A percentile compares a stretch with the other conserved stretches of the same genome.
Evolutionary conservation across 2,113 vertebrate species (phyloP).

Genomic region (Girardinichthys multiradiatus): DNA sequence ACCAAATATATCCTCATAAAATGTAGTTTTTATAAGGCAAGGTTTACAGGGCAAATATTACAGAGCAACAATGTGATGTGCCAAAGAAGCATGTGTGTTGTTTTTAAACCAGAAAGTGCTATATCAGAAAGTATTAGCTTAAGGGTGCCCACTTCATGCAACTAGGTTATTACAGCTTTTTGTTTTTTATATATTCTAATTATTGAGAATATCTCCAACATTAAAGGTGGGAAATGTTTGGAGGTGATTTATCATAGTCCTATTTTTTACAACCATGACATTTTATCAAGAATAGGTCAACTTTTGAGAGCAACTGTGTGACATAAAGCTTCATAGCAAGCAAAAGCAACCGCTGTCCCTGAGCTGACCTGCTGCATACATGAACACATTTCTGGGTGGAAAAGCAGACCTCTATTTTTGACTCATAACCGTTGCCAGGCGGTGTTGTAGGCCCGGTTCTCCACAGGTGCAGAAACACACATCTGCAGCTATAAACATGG

Average conservation of each 20-base stretch:
- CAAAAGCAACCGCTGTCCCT: conserved; percentile 27
- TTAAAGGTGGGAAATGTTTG: neutral
- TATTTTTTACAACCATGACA: too few species aligned
- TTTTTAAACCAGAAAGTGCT: neutral
- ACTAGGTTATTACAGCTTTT: neutral
- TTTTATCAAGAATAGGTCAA: too few species aligned
- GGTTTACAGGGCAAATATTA: neutral
- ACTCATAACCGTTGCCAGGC: conserved; percentile 32
- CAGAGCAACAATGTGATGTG: neutral
- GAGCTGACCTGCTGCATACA: conserved; percentile 25
- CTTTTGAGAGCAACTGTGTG: too few species aligned
- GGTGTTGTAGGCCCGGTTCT: conserved; percentile 7
- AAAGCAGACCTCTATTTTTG: conserved; percentile 63
- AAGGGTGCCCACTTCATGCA: neutral
- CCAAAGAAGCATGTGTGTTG: neutral
- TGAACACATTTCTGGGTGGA: conserved; percentile 45
- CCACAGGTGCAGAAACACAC: conserved; percentile 2
- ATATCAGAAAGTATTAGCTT: neutral
- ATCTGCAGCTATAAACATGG: conserved; percentile 17
- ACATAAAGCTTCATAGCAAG: neutral
- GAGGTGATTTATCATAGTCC: neutral
- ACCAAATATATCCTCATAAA: too few species aligned
- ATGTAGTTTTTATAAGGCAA: neutral
- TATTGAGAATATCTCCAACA: neutral
- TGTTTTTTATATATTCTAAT: neutral